Conservation (phyloP, 1,140 invertebrate species). For the Macrocentrus cingulum region DNA sequence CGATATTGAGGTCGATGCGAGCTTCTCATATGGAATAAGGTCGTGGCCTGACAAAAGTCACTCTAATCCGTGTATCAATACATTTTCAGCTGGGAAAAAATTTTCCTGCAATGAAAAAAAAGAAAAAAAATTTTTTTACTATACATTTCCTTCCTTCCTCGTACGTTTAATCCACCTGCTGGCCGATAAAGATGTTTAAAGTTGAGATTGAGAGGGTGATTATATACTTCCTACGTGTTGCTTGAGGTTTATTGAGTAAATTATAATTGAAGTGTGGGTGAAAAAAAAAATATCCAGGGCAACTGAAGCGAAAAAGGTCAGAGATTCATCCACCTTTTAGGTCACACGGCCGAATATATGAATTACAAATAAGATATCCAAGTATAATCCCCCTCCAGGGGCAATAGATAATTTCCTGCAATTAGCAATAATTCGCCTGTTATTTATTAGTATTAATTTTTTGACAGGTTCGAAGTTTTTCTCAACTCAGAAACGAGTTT, state of each 20-base stretch:
- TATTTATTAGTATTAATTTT: constrained; percentile 2
- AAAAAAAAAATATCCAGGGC: too few species aligned
- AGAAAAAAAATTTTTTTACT: too few species aligned
- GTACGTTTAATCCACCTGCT: too few species aligned
- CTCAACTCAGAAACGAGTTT: constrained; percentile 87
- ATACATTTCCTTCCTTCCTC: too few species aligned
- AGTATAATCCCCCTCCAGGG: constrained; percentile 42
- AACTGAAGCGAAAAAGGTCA: constrained; percentile 47
- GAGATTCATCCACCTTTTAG: constrained; percentile 49
- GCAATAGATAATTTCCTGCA: constrained; percentile 10
- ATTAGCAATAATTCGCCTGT: background rate
- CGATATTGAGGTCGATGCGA: constrained; percentile 43
- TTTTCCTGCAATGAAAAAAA: too few species aligned
- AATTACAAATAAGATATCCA: constrained; percentile 55
- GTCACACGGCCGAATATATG: constrained; percentile 56
- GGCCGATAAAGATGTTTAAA: too few species aligned
- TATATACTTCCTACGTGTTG: constrained; percentile 13
- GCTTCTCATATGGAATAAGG: constrained; percentile 36
- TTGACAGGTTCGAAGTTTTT: constrained; percentile 82
- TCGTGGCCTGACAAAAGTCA: constrained; percentile 33
- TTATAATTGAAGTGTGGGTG: too few species aligned
- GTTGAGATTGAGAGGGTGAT: too few species aligned
- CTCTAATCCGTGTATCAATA: constrained; percentile 7
- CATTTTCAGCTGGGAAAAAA: too few species aligned
- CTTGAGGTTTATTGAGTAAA: background rate